Evolutionary conservation across 2,113 vertebrate species (phyloP), one percentile per base, ranked within the genome.

Genomic region (Aramus guarauna): DNA sequence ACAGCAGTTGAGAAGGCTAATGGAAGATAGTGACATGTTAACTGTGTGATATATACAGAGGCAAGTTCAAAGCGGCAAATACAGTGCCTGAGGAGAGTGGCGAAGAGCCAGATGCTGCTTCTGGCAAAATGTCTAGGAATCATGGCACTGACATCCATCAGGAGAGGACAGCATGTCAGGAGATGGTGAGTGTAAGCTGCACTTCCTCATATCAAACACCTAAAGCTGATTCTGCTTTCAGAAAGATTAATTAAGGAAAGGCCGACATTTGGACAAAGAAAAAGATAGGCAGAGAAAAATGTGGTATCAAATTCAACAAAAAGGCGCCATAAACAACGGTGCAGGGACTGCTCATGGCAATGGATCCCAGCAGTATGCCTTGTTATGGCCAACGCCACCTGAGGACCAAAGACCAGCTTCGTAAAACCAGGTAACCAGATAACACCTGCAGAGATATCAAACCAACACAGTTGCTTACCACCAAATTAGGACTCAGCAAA

Each of bases 1-100:
- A 80, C 58, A 94, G 88, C 64, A 56, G 77, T 77, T 2, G 4
- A 72, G 52, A 93, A 92, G 88, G 76, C 45, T 77, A 96, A 96
- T 67, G 69, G 85, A 94, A 94, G 69, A 90, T 4, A 60, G 75
- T n/a, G 80, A 93, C 91, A 96, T 0, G 9, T 60, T 94, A 97
- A 79, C 78, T n/a, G 83, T 41, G 93, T 84, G 83, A 95, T 80
- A 73, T 71, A 77, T 11, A 83, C 50, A 79, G 53, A 88, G 39
- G 67, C 23, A 74, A 96, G 90, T 80, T 94, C 88, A 93, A 94
- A 92, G 86, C 88, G 73, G 76, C 83, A 95, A 82, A 87, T 88
- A 80, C 0, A 88, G 79, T 39, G 81, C 88, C 86, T 81, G 73
- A 96, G 64, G 67, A 95, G 81, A 76, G 53, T 53, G 60, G 74